Evolutionary conservation across 1,140 invertebrate species (phyloP).

Genomic region (Drosophila kepulauana): DNA sequence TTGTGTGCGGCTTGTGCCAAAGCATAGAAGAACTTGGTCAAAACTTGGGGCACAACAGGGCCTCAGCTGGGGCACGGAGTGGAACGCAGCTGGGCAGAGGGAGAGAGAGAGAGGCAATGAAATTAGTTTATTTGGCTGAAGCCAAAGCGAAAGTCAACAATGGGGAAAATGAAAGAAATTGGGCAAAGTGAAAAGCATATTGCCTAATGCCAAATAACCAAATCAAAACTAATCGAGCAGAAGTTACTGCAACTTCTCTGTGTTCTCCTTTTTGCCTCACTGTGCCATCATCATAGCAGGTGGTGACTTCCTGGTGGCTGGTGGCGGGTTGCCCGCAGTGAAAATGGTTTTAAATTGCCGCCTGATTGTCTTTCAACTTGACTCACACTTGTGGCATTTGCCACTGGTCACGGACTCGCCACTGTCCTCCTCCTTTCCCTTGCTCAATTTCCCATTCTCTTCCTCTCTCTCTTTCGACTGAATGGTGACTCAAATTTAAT

Average conservation of each 20-base stretch:
- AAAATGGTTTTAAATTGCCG: slow-evolving; percentile 83
- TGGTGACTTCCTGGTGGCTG: slow-evolving; percentile 52
- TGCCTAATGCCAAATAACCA: slow-evolving; percentile 77
- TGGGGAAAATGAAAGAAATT: slow-evolving; percentile 46
- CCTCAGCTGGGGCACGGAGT: not conserved
- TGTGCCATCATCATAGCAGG: slow-evolving; percentile 57
- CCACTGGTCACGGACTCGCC: slow-evolving; percentile 23
- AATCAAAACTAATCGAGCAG: slow-evolving; percentile 82
- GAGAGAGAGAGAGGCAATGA: slow-evolving; percentile 8
- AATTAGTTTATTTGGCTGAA: slow-evolving; percentile 62
- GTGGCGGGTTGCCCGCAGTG: slow-evolving; percentile 63
- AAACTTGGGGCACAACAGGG: slow-evolving; percentile 48
- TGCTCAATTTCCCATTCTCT: no score
- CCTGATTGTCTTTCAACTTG: slow-evolving; percentile 80
- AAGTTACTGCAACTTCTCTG: slow-evolving; percentile 69
- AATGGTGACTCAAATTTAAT: slow-evolving; percentile 75
- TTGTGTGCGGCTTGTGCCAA: slow-evolving; percentile 4
- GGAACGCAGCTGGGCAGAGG: slow-evolving; percentile 43
- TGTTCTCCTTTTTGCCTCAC: not conserved
- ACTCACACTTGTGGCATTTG: slow-evolving; percentile 66
- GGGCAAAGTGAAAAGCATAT: slow-evolving; percentile 52
- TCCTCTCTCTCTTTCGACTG: no score
- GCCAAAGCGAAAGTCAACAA: slow-evolving; percentile 15
- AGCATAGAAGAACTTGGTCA: slow-evolving; percentile 42
- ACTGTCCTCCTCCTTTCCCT: not conserved